Conservation (phyloP, 2,888 invertebrate species). For the Eustalomyia histrio region DNA sequence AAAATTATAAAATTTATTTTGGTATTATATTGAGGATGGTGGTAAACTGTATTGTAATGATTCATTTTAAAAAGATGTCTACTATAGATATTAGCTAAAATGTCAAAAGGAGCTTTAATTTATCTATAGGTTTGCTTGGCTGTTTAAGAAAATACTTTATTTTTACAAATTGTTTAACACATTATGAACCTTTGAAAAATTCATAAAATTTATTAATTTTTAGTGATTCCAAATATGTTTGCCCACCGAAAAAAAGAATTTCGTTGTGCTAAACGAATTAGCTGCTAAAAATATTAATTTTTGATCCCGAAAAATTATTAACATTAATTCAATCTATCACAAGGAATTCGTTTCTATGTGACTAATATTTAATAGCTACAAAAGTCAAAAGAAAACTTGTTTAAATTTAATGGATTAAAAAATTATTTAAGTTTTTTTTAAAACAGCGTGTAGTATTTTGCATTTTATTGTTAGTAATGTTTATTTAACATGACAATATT, state of each 20-base stretch:
- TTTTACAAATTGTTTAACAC: too few relatives aligned
- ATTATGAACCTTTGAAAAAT: too few relatives aligned
- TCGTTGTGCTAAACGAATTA: too few relatives aligned
- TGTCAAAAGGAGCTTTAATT: conserved; percentile 7
- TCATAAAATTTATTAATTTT: background rate
- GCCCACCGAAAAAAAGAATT: too few relatives aligned
- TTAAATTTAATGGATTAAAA: background rate
- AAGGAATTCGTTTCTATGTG: too few relatives aligned
- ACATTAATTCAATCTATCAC: too few relatives aligned
- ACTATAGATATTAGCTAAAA: background rate
- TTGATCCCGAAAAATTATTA: too few relatives aligned
- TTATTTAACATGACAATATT: conserved; percentile 51
- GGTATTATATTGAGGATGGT: background rate
- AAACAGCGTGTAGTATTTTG: background rate
- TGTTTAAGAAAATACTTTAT: background rate
- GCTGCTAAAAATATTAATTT: too few relatives aligned
- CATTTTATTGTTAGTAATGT: conserved; percentile 15
- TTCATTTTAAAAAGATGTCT: conserved; percentile 13
- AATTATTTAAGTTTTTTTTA: background rate
- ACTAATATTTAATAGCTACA: too few relatives aligned
- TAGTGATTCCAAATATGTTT: background rate
- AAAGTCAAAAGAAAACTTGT: background rate
- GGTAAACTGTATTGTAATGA: conserved; percentile 14
- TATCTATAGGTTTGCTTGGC: background rate
- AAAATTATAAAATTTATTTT: background rate